phyloP scores from a whole-genome alignment of 2,113 vertebrate species.

The Agapornis roseicollis region DNA sequence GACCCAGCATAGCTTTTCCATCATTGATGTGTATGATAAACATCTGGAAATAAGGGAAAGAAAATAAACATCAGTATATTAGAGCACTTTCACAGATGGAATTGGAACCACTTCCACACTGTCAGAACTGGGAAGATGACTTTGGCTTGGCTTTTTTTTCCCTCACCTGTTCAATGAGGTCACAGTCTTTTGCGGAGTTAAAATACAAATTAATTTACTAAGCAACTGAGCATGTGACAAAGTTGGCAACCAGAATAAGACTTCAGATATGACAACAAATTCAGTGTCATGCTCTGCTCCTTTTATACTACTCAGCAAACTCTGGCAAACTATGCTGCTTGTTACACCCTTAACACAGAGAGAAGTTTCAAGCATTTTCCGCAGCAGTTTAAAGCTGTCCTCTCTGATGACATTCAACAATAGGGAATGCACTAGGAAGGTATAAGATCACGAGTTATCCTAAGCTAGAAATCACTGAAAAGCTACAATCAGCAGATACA shows the following conservation, averaged over 20 bases:
- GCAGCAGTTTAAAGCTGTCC: not conserved
- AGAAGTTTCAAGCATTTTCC: not conserved
- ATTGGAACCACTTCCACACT: not conserved
- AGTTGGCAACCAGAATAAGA: not conserved
- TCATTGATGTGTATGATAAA: not conserved
- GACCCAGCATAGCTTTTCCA: not conserved
- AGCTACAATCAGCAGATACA: rapidly evolving
- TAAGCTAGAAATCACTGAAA: not conserved
- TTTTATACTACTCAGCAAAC: not conserved
- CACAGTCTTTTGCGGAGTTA: not conserved
- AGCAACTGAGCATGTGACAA: not conserved
- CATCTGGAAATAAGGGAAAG: not conserved
- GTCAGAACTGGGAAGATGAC: not conserved
- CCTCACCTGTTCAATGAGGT: not conserved
- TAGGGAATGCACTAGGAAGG: not conserved
- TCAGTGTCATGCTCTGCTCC: not conserved
- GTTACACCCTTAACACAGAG: not conserved
- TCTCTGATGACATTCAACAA: not conserved
- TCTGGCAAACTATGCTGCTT: not conserved
- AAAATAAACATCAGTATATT: not conserved
- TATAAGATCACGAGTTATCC: not conserved
- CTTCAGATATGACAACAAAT: not conserved
- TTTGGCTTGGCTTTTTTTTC: not conserved
- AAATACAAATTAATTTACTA: not conserved
- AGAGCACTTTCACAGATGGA: not conserved